Evolutionary conservation across 2,797 vertebrate genomes (phyloP).

Genomic region (Enteromius argenteus): DNA sequence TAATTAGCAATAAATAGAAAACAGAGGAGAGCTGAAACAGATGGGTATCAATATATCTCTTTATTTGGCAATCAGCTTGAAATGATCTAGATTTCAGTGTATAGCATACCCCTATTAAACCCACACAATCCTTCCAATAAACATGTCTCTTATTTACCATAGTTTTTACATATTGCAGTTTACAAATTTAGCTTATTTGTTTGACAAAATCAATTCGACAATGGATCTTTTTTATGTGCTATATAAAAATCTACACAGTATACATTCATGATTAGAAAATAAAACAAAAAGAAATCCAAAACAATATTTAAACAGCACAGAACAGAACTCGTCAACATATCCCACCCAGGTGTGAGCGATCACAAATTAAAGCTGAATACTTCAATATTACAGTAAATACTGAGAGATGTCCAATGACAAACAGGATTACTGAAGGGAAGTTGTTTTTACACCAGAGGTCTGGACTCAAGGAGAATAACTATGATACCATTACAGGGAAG

Average conservation of each 20-base stretch:
- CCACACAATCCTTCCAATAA: constrained; percentile 82
- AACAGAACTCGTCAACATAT: constrained; percentile 76
- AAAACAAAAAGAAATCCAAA: constrained; percentile 53
- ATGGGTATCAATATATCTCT: constrained; percentile 71
- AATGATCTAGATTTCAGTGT: constrained; percentile 83
- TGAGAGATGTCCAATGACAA: constrained; percentile 71
- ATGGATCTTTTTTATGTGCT: constrained; percentile 78
- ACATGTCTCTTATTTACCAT: constrained; percentile 75
- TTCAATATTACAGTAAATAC: constrained; percentile 72
- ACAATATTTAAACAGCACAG: constrained; percentile 75
- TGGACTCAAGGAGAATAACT: constrained; percentile 74
- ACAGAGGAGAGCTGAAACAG: constrained; percentile 48
- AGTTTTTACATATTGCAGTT: constrained; percentile 84
- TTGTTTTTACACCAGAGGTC: constrained; percentile 58
- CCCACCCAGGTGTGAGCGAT: constrained; percentile 70
- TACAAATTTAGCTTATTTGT: constrained; percentile 88
- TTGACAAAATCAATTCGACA: constrained; percentile 85
- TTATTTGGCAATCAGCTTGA: constrained; percentile 88
- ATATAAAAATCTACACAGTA: constrained; percentile 82
- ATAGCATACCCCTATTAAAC: constrained; percentile 81
- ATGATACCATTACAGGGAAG: constrained; percentile 76
- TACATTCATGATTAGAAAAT: constrained; percentile 86
- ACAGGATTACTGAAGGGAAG: constrained; percentile 67
- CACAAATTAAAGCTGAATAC: constrained; percentile 68
- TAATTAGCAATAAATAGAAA: not conserved